Evolutionary conservation across 2,888 invertebrate species (phyloP).

Genomic region (Vannuccia rotundouncinata): DNA sequence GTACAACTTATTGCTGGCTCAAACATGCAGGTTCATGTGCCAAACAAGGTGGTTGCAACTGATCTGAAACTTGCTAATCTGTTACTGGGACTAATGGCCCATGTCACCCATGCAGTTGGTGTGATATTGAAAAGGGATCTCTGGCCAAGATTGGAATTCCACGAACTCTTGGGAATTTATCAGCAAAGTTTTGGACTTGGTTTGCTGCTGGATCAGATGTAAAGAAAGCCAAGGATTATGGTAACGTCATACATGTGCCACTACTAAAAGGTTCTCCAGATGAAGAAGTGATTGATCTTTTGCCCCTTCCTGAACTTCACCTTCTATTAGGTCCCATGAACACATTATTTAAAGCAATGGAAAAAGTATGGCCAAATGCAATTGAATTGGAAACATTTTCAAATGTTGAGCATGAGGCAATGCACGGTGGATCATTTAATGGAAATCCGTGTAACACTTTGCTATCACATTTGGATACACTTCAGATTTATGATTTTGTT

Average conservation of each 20-base stretch:
- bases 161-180: slow-evolving; percentile 31
- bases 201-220: slow-evolving; percentile 28
- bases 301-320: slow-evolving; percentile 32
- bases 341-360: slow-evolving; percentile 27
- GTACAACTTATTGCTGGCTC: neutral
- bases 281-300: slow-evolving; percentile 21
- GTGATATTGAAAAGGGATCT: slow-evolving; percentile 27
- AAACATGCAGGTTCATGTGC: slow-evolving; percentile 16
- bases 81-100: slow-evolving; percentile 32
- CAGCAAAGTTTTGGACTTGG: slow-evolving; percentile 32
- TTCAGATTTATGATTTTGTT: no score
- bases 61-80: slow-evolving; percentile 37
- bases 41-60: slow-evolving; percentile 29
- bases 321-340: slow-evolving; percentile 16
- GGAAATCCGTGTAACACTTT: slow-evolving; percentile 29
- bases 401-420: slow-evolving; percentile 29
- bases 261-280: slow-evolving; percentile 11
- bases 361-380: slow-evolving; percentile 29
- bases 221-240: slow-evolving; percentile 32
- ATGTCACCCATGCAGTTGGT: slow-evolving; percentile 32
- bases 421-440: slow-evolving; percentile 30
- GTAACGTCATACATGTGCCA: slow-evolving; percentile 31
- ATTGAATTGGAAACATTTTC: slow-evolving; percentile 8
- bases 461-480: slow-evolving; percentile 1
- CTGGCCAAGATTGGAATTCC: slow-evolving; percentile 21